phyloP scores from a whole-genome alignment of 2,797 vertebrate genomes.

The Poeciliopsis presidionis region DNA sequence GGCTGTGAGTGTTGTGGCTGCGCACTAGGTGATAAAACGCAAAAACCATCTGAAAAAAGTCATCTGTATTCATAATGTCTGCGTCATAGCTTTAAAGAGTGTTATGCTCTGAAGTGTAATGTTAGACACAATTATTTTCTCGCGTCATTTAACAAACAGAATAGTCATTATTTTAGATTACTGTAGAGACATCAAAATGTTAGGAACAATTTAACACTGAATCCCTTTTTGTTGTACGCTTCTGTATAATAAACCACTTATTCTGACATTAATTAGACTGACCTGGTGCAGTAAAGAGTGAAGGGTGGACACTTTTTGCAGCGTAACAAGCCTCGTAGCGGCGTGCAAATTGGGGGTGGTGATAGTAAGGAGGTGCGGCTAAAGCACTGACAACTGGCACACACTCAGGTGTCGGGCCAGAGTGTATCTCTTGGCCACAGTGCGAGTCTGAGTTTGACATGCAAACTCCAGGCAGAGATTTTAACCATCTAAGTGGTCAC shows the following conservation, averaged over 20 bases:
- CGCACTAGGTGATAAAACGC: constrained; percentile 4
- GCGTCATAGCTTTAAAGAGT: not conserved
- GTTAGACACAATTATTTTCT: not conserved
- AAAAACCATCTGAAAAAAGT: not conserved
- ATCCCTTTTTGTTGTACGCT: not conserved
- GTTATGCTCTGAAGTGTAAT: not conserved
- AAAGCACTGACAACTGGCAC: constrained; percentile 56
- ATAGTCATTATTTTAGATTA: not conserved
- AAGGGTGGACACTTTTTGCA: constrained; percentile 9
- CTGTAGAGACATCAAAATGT: not conserved
- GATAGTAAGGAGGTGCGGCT: constrained; percentile 39
- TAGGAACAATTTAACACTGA: not conserved
- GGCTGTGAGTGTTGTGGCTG: constrained; percentile 9
- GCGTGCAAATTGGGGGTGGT: constrained; percentile 20
- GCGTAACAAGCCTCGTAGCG: constrained; percentile 14
- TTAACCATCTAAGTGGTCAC: constrained; percentile 49
- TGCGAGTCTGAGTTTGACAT: constrained; percentile 63
- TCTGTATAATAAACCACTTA: not conserved
- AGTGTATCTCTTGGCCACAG: constrained; percentile 47
- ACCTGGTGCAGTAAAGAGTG: not conserved
- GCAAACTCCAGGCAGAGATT: constrained; percentile 71
- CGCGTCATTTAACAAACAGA: not conserved
- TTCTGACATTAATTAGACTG: not conserved
- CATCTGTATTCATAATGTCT: not conserved
- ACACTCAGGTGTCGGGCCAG: constrained; percentile 57